Conservation (phyloP, 2,797 vertebrate species). For the Pseudochaenichthys georgianus region DNA sequence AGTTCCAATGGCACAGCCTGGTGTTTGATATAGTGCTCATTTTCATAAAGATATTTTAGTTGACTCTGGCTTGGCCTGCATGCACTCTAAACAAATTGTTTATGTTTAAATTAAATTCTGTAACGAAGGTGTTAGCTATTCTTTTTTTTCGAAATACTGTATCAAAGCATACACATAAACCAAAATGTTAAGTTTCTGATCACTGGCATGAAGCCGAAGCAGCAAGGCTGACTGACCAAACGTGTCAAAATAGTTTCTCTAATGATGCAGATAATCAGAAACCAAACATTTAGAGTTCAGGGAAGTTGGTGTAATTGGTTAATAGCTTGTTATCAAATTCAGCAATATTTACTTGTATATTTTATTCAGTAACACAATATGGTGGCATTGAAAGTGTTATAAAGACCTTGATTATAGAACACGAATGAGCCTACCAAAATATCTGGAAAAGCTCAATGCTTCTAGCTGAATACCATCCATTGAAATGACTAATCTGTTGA, state of each 20-base stretch:
- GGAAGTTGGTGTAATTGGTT: constrained; percentile 7
- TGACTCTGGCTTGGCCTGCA: not conserved
- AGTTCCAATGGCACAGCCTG: constrained; percentile 8
- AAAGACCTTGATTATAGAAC: constrained; percentile 21
- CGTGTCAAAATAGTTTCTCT: not conserved
- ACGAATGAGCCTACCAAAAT: constrained; percentile 34
- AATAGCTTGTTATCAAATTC: constrained; percentile 29
- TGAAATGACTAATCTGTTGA: constrained; percentile 49
- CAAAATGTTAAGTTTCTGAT: constrained; percentile 11
- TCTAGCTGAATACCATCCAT: constrained; percentile 43
- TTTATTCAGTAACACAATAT: constrained; percentile 6
- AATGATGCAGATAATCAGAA: constrained; percentile 9
- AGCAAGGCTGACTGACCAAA: not conserved
- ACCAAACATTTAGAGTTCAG: constrained; percentile 1
- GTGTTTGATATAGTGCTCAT: constrained; percentile 19
- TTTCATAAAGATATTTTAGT: constrained; percentile 14
- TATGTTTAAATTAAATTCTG: constrained; percentile 9
- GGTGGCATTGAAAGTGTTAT: not conserved
- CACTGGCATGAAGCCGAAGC: not conserved
- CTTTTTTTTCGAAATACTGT: constrained; percentile 5
- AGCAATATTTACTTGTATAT: constrained; percentile 10
- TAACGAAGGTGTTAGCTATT: not conserved
- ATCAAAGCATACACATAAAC: constrained; percentile 2
- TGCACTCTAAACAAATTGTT: not conserved
- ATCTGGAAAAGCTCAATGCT: not conserved